Evolutionary conservation across 1,140 invertebrate species (phyloP), one percentile per base, ranked within the genome.

Genomic region (Harpegnathos saltator): DNA sequence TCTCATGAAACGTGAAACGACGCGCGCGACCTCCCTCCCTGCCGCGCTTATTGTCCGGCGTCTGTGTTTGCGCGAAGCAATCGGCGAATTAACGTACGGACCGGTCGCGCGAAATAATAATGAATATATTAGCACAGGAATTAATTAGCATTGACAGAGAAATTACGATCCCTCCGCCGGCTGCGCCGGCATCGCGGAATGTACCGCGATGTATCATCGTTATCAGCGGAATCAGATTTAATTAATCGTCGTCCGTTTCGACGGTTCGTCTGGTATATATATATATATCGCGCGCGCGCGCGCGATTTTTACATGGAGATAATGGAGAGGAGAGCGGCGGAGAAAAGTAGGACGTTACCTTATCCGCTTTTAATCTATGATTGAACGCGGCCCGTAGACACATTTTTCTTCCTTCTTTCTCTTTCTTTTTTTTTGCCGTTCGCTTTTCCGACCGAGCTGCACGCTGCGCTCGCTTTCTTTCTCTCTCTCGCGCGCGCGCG

Each of bases 301-400:
- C 50, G 48, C 19, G 62, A 78, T 68, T 78, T 78, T 78, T 78
- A 26, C 3, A n/a, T 17, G 1, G 22, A 58, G 63, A 78, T 78
- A 69, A 1, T 56, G 54, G 29, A 44, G 29, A 44, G 38, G 9
- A 19, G 63, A n/a, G 29, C 17, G 33, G 12, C 38, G 22, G 63
- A n/a, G n/a, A 56, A 78, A 80, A 80, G 33, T 80, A 80, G 75
- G 33, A 48, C 65, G 52, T 56, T 48, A 52, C 17, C 54, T 80
- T 80, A 80, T 80, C 75, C n/a, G n/a, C 75, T 80, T 80, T 80
- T 58, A 80, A 80, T 80, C 75, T 80, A 71, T 58, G 75, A 80
- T 71, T 71, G 65, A 80, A 80, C 33, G 65, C 52, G 52, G 75
- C 33, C n/a, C 44, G 59, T 80, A 58, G 54, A 71, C 65, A 80